Evolutionary conservation across 1,140 invertebrate genomes (phyloP), one percentile per base, ranked within the genome.

Genomic region (Mycetomoellerius zeteki): DNA sequence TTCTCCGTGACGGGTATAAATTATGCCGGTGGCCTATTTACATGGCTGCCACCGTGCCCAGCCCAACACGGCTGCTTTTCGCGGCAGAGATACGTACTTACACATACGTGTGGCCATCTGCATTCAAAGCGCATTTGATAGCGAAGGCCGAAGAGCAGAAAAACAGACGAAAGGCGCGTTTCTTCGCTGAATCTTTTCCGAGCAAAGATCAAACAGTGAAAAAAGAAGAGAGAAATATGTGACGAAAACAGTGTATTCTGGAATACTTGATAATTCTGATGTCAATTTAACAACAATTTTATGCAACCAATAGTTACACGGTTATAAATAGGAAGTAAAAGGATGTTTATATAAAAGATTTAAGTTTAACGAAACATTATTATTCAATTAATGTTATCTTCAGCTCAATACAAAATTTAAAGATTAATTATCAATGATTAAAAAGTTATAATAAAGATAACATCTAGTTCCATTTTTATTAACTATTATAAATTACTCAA

Each of bases 11-110:
- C 92, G 89, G 90, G 73, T 93, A 94, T 94, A 93, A 94, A 94
- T 94, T 94, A 94, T 93, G 92, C 91, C 91, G 88, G 72, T 94
- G 94, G 91, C 94, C 94, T 94, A 94, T 94, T 94, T 94, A 92
- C 93, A 91, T 92, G 86, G 84, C 88, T 92, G 89, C 82, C 87
- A 87, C 56, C 78, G 64, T 89, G 89, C 89, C 89, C 77, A 87
- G 87, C 88, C 72, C 86, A 86, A 87, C 80, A 86, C 67, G 75
- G 37, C 67, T 58, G 80, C 89, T 85, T 73, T 87, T 90, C 86
- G 76, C 71, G 78, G 72, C 88, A 87, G 88, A 87, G 85, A 90
- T 90, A 85, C 54, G 85, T 89, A 90, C 85, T 90, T 85, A 76
- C 65, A 47, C 27, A 24, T 58, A 85, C 86, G 75, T 77, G 24